Conservation (phyloP, 2,113 vertebrate genomes). For the Symphodus melops region DNA sequence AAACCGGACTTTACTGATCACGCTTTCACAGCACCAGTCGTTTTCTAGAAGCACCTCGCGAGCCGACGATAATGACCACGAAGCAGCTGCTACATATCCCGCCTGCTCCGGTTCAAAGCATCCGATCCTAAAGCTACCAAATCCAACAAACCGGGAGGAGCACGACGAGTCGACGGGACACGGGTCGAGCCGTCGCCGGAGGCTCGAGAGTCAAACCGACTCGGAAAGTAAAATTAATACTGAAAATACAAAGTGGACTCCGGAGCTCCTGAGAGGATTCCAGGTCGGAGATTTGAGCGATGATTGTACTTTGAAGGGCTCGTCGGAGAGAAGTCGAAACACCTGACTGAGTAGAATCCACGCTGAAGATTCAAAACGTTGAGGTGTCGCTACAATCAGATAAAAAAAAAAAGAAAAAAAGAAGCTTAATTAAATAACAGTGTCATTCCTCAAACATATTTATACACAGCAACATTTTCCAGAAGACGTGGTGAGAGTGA, state of each 20-base stretch:
- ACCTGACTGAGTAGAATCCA: slow-evolving; percentile 45
- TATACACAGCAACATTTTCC: slow-evolving; percentile 75
- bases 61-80: not conserved
- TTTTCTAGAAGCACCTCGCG: slow-evolving; percentile 63
- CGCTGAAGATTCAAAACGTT: slow-evolving; percentile 33
- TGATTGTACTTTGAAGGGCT: slow-evolving; percentile 60
- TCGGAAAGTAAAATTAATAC: slow-evolving; percentile 45
- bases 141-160: slow-evolving; percentile 15
- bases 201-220: no score
- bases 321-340: slow-evolving; percentile 44
- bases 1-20: no score
- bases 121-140: slow-evolving; percentile 34
- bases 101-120: slow-evolving; percentile 42
- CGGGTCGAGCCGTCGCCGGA: no score
- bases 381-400: slow-evolving; percentile 61
- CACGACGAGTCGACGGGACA: not conserved
- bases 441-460: slow-evolving; percentile 72
- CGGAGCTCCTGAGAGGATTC: not conserved
- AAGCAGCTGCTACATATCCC: slow-evolving; percentile 61
- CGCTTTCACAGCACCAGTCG: slow-evolving; percentile 50
- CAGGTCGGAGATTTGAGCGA: slow-evolving; percentile 39
- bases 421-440: slow-evolving; percentile 80
- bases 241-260: slow-evolving; percentile 55
- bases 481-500: slow-evolving; percentile 52
- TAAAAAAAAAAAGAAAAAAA: slow-evolving; percentile 40